A percentile compares a stretch with the other conserved stretches of the same genome.
Conservation (phyloP, 2,888 invertebrate species). For the Drosophila subquinaria region DNA sequence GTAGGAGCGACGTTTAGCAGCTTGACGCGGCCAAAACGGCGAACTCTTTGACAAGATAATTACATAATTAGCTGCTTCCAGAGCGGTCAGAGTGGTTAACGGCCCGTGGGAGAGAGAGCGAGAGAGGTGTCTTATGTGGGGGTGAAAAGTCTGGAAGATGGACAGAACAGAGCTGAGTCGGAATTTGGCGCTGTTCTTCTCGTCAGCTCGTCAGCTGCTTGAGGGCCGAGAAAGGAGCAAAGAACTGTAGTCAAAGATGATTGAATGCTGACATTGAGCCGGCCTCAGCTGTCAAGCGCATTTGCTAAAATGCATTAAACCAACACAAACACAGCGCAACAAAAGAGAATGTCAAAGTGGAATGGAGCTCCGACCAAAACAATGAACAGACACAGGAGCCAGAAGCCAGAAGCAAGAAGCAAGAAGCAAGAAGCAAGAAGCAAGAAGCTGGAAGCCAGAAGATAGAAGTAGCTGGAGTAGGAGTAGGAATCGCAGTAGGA, state of each 20-base stretch:
- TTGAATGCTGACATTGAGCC: constrained; percentile 65
- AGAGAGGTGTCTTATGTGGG: neutral
- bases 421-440: constrained; percentile 27
- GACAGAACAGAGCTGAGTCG: neutral
- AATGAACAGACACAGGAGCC: constrained; percentile 39
- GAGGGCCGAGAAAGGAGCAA: constrained; percentile 26
- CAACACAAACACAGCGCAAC: constrained; percentile 29
- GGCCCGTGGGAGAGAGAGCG: constrained; percentile 1
- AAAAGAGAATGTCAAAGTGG: constrained; percentile 41
- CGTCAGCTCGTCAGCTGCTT: constrained; percentile 55
- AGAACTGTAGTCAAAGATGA: constrained; percentile 55
- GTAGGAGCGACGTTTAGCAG: constrained; percentile 57
- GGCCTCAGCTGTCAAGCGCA: constrained; percentile 74
- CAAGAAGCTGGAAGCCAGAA: neutral
- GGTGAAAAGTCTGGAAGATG: neutral
- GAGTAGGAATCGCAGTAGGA: neutral
- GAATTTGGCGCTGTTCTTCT: constrained; percentile 20
- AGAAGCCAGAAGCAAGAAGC: too few relatives aligned
- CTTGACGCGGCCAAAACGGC: constrained; percentile 51
- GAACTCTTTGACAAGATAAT: constrained; percentile 78
- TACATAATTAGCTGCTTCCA: constrained; percentile 81
- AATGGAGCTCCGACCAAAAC: constrained; percentile 38
- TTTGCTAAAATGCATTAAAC: constrained; percentile 63
- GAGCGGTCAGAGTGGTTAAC: constrained; percentile 53
- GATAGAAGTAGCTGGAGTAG: neutral